phyloP scores from a whole-genome alignment of 2,113 vertebrate species.

The Gila orcuttii region DNA sequence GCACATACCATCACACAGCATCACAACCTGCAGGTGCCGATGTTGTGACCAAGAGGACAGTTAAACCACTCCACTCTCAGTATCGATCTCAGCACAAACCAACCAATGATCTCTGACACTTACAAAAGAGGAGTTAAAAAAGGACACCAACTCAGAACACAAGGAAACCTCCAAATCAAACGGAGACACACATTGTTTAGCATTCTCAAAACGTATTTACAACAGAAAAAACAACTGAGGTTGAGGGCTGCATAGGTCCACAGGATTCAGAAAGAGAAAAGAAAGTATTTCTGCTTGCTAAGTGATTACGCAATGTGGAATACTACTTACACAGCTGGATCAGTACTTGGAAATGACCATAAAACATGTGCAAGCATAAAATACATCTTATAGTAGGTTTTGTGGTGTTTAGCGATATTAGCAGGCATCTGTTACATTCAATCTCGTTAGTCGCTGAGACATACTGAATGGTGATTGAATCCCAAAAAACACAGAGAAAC shows the following conservation, averaged over 20 bases:
- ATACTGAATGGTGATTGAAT: conserved; percentile 32
- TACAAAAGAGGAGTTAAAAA: conserved; percentile 58
- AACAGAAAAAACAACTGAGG: conserved; percentile 73
- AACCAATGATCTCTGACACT: conserved; percentile 70
- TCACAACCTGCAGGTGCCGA: conserved; percentile 72
- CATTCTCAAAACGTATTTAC: conserved; percentile 77
- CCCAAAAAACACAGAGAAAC: conserved; percentile 45
- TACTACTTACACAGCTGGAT: conserved; percentile 52
- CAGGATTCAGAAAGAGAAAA: conserved; percentile 72
- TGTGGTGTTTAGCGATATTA: conserved; percentile 47
- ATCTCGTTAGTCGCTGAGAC: conserved; percentile 48
- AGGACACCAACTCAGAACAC: conserved; percentile 69
- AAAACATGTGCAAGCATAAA: conserved; percentile 51
- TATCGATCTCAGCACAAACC: conserved; percentile 65
- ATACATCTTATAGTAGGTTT: conserved; percentile 50
- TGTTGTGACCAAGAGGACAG: conserved; percentile 71
- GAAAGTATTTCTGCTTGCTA: conserved; percentile 63
- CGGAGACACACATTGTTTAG: conserved; percentile 63
- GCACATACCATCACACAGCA: conserved; percentile 59
- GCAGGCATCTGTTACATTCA: conserved; percentile 58
- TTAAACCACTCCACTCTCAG: conserved; percentile 69
- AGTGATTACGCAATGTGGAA: conserved; percentile 58
- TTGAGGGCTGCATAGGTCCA: conserved; percentile 83
- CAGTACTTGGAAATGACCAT: conserved; percentile 47
- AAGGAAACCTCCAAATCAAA: conserved; percentile 68